A percentile compares a stretch with the other conserved stretches of the same genome.
These are phyloP conservation scores for Herpetotheres cachinnans DNA, from an alignment of 2,113 vertebrate species.

Conservation along the genomic window DNA sequence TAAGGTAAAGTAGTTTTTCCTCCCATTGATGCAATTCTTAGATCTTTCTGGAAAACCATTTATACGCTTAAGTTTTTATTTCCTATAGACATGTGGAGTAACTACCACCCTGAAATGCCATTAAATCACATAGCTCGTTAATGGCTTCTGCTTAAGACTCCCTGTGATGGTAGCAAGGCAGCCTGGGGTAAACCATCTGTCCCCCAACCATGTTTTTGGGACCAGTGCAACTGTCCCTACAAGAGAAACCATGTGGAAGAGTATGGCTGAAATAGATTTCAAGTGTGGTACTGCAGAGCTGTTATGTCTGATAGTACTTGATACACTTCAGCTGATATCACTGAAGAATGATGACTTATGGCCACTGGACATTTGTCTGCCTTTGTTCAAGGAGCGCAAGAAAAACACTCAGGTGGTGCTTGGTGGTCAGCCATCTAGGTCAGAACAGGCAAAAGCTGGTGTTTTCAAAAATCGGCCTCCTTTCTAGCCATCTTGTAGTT, in stretches of 20 bases:
- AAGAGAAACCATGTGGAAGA: background rate
- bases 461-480: background rate
- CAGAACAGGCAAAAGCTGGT: constrained; percentile 1
- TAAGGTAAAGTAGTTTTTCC: background rate
- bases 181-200: background rate
- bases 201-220: background rate
- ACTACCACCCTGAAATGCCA: background rate
- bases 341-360: background rate
- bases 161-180: background rate
- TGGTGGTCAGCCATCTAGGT: background rate
- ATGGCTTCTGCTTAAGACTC: background rate
- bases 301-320: background rate
- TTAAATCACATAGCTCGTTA: background rate
- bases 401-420: background rate
- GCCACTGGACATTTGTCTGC: background rate
- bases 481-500: background rate
- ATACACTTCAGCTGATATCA: background rate
- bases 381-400: background rate
- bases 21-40: background rate
- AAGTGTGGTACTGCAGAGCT: background rate
- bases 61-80: background rate
- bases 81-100: background rate
- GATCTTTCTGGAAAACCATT: background rate
- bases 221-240: background rate
- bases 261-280: background rate